A percentile compares a stretch with the other conserved stretches of the same genome.
phyloP scores from a whole-genome alignment of 2,113 vertebrate species.

The Perca fluviatilis region DNA sequence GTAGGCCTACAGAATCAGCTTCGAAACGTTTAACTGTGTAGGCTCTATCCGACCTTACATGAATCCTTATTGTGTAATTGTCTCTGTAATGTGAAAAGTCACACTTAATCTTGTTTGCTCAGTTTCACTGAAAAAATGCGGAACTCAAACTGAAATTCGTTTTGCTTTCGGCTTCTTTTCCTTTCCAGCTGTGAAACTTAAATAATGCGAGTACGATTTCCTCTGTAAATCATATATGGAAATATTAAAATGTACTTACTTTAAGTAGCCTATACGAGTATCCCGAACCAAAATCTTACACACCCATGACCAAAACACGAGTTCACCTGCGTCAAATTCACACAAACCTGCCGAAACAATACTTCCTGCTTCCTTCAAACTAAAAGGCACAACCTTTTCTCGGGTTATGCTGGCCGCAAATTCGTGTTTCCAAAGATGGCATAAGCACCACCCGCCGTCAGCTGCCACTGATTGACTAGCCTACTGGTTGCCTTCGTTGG shows the following conservation, averaged over 20 bases:
- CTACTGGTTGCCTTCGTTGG: no score
- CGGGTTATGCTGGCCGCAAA: no score
- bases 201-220: not conserved
- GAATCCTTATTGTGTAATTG: not conserved
- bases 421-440: no score
- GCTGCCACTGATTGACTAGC: no score
- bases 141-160: not conserved
- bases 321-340: slow-evolving; percentile 8
- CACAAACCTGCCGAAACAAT: not conserved
- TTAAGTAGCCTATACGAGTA: no score
- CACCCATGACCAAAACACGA: not conserved
- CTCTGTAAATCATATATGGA: not conserved
- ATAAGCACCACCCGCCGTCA: no score
- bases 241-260: no score
- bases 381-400: slow-evolving; percentile 19
- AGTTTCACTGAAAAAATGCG: not conserved
- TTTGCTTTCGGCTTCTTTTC: not conserved
- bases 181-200: not conserved
- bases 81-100: not conserved
- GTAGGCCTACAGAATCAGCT: not conserved
- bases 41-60: not conserved
- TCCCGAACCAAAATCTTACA: not conserved
- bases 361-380: slow-evolving; percentile 55
- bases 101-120: not conserved
- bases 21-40: not conserved